These are phyloP conservation scores for Auanema freiburgensis DNA, from an alignment of 2,888 invertebrate genomes.

Conservation along the genomic window DNA sequence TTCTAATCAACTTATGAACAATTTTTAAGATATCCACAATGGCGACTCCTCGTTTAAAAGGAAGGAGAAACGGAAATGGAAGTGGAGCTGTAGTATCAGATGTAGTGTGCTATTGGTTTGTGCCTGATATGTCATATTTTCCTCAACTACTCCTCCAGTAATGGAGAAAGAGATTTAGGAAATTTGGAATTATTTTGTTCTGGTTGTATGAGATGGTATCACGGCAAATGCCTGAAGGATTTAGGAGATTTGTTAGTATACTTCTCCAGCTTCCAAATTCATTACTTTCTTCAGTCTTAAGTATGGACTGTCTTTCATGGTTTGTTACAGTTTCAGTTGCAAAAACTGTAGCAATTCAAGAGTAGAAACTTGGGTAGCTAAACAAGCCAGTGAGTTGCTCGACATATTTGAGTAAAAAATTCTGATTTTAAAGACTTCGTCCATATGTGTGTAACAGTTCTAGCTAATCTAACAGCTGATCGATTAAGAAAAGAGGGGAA, in stretches of 20 bases:
- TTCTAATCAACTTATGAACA: too few species aligned
- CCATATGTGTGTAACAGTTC: conserved; percentile 63
- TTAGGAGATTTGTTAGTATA: conserved; percentile 53
- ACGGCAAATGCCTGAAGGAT: conserved; percentile 57
- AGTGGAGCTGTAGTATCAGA: too few species aligned
- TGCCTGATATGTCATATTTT: too few species aligned
- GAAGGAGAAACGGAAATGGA: too few species aligned
- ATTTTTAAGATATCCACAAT: too few species aligned
- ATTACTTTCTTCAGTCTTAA: conserved; percentile 23
- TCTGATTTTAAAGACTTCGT: conserved; percentile 48
- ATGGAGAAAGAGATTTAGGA: conserved; percentile 55
- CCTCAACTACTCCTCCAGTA: conserved; percentile 32
- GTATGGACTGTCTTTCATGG: conserved; percentile 62
- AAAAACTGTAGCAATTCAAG: conserved; percentile 50
- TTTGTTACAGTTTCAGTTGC: conserved; percentile 61
- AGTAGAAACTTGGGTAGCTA: conserved; percentile 52
- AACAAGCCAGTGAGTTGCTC: conserved; percentile 50
- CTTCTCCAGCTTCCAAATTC: background rate
- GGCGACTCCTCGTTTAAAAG: too few species aligned
- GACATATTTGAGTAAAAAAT: conserved; percentile 9
- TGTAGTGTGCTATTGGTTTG: too few species aligned
- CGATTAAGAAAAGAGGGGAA: conserved; percentile 29
- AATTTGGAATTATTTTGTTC: conserved; percentile 56
- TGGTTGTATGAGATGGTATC: conserved; percentile 60
- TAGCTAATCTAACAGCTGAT: conserved; percentile 57